These are phyloP conservation scores for Conops quadrifasciatus DNA, from an alignment of 2,888 invertebrate species.

Conservation along the genomic window DNA sequence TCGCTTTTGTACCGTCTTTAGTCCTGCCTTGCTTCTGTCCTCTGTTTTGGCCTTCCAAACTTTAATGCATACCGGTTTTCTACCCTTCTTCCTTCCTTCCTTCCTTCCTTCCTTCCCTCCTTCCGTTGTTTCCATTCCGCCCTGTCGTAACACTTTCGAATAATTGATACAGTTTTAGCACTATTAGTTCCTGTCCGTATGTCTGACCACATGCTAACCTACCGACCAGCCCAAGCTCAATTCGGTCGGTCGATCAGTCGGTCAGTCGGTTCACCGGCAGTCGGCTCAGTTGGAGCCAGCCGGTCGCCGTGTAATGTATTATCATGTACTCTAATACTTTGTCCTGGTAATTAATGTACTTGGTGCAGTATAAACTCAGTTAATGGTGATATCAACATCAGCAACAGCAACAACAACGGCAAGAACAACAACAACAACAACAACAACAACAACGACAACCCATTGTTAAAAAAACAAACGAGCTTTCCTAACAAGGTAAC, in stretches of 20 bases:
- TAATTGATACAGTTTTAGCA: too few species aligned
- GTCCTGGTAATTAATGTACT: conserved; percentile 30
- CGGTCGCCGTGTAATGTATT: neutral
- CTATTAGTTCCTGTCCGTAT: conserved; percentile 19
- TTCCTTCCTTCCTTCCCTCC: neutral
- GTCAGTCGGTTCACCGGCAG: neutral
- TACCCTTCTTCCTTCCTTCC: too few species aligned
- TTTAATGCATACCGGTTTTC: too few species aligned
- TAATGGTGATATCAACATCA: conserved; percentile 26
- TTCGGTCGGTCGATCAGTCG: too few species aligned
- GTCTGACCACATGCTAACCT: conserved; percentile 28
- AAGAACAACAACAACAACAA: conserved; percentile 15
- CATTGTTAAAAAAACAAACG: neutral
- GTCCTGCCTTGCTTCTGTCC: too few species aligned
- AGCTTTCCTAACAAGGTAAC: neutral
- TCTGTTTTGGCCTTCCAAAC: too few species aligned
- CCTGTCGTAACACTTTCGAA: too few species aligned
- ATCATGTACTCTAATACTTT: neutral
- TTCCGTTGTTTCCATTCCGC: neutral
- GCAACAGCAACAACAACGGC: conserved; percentile 16
- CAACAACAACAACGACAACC: conserved; percentile 9
- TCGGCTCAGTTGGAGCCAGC: neutral
- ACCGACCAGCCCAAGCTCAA: conserved; percentile 7
- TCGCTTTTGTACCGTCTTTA: too few species aligned
- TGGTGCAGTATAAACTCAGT: conserved; percentile 12